Evolutionary conservation across 2,113 vertebrate genomes (phyloP).

Genomic region (Macaca fascicularis): DNA sequence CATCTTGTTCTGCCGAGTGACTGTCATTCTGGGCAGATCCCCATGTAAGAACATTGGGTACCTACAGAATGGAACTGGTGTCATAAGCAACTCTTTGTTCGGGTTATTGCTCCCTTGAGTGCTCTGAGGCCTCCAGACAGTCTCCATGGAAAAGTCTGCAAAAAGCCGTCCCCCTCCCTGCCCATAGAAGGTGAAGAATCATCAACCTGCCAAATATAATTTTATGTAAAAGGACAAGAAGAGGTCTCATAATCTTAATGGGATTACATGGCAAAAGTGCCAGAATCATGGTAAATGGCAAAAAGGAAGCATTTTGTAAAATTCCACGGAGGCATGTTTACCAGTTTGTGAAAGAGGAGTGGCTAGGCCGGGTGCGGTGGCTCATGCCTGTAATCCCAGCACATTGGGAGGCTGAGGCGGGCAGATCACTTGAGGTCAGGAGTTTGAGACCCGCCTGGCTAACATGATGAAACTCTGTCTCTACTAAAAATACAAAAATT

Average conservation of each 20-base stretch:
- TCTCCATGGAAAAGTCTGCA: not conserved
- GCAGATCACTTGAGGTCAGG: too few species aligned
- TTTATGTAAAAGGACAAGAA: not conserved
- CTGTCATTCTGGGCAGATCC: slow-evolving; percentile 17
- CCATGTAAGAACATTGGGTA: not conserved
- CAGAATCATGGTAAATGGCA: not conserved
- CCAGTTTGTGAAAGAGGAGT: not conserved
- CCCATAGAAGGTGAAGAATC: not conserved
- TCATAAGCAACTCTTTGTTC: not conserved
- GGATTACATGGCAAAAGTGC: not conserved
- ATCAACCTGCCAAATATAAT: not conserved
- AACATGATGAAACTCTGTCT: too few species aligned
- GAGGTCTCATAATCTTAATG: not conserved
- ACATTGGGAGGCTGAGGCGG: too few species aligned
- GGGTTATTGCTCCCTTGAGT: not conserved
- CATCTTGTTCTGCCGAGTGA: slow-evolving; percentile 1
- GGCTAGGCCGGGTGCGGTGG: too few species aligned
- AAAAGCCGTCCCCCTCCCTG: not conserved
- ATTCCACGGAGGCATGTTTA: rapidly evolving
- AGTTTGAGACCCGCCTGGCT: too few species aligned
- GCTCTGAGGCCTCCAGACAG: not conserved
- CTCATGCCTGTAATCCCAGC: too few species aligned
- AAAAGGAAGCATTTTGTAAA: not conserved
- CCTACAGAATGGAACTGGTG: not conserved
- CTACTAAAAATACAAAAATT: too few species aligned